Conservation (phyloP, 2,797 vertebrate genomes). For the Lophotriccus pileatus region DNA sequence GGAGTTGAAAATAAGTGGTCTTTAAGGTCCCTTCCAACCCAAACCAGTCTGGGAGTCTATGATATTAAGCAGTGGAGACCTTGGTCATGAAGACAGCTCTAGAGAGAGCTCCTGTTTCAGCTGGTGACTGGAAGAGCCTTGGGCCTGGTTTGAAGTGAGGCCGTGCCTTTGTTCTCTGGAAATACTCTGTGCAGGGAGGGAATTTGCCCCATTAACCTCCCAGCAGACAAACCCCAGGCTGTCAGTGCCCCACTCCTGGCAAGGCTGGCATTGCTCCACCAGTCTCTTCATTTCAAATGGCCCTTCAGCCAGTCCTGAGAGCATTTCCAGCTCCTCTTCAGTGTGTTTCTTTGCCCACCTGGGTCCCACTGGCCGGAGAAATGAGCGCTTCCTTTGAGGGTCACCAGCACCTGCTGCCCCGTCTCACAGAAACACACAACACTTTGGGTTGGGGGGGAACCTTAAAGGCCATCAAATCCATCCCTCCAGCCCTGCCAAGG, state of each 20-base stretch:
- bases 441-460: neutral
- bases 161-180: neutral
- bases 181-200: neutral
- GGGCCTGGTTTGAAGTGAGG: neutral
- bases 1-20: neutral
- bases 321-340: neutral
- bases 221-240: neutral
- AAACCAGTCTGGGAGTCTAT: neutral
- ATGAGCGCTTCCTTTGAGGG: rapidly evolving
- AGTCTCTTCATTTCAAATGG: neutral
- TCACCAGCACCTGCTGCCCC: neutral
- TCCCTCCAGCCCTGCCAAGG: neutral
- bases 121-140: neutral
- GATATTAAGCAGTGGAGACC: neutral
- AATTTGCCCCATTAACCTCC: neutral
- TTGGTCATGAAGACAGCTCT: neutral
- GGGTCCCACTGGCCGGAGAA: neutral
- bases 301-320: neutral
- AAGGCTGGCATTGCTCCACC: neutral
- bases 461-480: neutral
- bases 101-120: neutral
- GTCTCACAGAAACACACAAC: neutral
- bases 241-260: neutral
- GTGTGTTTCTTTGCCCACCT: rapidly evolving
- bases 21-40: neutral